phyloP scores from a whole-genome alignment of 2,113 vertebrate species.

The Osmerus eperlanus region DNA sequence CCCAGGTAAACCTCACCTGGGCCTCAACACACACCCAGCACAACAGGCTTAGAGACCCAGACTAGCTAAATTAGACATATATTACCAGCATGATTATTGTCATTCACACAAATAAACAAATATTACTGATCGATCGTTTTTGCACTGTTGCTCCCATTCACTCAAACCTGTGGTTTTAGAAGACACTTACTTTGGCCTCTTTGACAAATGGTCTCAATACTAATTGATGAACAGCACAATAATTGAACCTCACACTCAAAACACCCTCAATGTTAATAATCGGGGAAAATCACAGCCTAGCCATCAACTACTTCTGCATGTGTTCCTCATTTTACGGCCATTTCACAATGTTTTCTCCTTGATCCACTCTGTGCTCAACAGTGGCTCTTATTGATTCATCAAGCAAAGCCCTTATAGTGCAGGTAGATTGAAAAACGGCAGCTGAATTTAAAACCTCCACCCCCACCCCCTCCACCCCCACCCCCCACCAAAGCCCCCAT shows the following conservation, averaged over 20 bases:
- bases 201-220: not conserved
- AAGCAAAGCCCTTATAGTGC: constrained; percentile 44
- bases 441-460: constrained; percentile 50
- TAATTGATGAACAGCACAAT: no score
- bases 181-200: not conserved
- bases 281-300: no score
- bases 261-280: no score
- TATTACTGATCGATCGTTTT: not conserved
- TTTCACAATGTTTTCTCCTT: constrained; percentile 49
- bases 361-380: constrained; percentile 28
- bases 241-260: no score
- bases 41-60: not conserved
- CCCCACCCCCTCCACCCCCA: not conserved
- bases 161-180: not conserved
- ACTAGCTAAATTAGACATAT: not conserved
- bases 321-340: not conserved
- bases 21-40: constrained; percentile 9
- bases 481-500: constrained; percentile 1
- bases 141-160: not conserved
- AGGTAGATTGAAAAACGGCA: constrained; percentile 46
- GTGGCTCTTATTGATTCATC: constrained; percentile 53
- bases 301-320: not conserved
- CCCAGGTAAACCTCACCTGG: constrained; percentile 63
- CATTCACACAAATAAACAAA: not conserved
- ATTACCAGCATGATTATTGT: not conserved